A percentile compares a stretch with the other conserved stretches of the same genome.
Evolutionary conservation across 2,797 vertebrate genomes (phyloP).

Genomic region (Capromys pilorides): DNA sequence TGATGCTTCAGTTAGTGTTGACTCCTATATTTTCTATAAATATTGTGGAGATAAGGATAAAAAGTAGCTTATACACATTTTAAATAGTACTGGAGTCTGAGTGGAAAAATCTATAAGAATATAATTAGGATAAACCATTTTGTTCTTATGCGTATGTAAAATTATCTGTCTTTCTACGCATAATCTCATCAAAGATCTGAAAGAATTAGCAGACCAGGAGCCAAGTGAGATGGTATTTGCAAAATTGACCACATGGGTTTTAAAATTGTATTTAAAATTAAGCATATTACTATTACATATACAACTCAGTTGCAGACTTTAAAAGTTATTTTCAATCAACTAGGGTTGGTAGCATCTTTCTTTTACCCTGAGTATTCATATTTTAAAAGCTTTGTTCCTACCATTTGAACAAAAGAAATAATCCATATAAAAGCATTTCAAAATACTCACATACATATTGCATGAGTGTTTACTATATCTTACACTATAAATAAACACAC

Average conservation of each 20-base stretch:
- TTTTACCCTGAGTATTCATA: background rate
- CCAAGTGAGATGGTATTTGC: background rate
- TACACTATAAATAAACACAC: background rate
- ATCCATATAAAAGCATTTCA: background rate
- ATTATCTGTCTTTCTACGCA: background rate
- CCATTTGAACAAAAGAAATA: background rate
- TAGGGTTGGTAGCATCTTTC: background rate
- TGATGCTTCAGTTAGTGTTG: background rate
- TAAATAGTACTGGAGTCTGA: background rate
- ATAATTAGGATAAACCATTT: background rate
- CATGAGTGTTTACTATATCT: background rate
- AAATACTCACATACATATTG: background rate
- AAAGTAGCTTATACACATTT: background rate
- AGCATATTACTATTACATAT: background rate
- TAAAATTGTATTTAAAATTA: background rate
- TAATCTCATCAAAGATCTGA: background rate
- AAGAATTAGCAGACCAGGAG: background rate
- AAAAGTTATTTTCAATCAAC: background rate
- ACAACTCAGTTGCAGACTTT: background rate
- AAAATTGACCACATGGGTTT: background rate
- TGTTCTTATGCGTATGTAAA: background rate
- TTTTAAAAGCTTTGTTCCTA: background rate
- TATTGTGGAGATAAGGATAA: background rate
- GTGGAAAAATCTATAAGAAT: conserved; percentile 11
- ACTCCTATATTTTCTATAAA: background rate